Percentiles rank a stretch among this genome's conserved stretches.
phyloP scores from a whole-genome alignment of 2,113 vertebrate species.

The Megaceryle torquata region DNA sequence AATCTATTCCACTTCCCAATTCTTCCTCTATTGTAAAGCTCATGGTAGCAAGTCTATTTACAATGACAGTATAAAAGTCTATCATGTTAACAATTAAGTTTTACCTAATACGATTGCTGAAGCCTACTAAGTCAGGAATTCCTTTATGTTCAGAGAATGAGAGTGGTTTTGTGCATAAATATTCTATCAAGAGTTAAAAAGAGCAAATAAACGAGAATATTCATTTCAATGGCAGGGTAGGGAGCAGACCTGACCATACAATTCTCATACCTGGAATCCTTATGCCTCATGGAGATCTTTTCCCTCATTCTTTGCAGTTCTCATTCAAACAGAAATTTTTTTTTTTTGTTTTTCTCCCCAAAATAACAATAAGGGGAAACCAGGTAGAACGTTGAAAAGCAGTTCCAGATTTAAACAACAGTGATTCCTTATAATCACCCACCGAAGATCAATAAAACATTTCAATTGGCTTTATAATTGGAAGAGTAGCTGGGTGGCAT shows the following conservation, averaged over 20 bases:
- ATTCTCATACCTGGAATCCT: not conserved
- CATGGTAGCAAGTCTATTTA: not conserved
- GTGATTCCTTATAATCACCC: not conserved
- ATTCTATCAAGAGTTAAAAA: not conserved
- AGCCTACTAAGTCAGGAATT: not conserved
- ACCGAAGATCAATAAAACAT: not conserved
- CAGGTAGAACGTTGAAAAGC: not conserved
- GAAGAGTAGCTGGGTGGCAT: not conserved
- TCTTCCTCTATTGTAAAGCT: not conserved
- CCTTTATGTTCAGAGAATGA: not conserved
- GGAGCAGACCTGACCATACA: not conserved
- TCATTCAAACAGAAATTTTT: not conserved
- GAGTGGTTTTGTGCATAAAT: not conserved
- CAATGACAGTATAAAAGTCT: not conserved
- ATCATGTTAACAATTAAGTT: not conserved
- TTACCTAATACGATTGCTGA: not conserved
- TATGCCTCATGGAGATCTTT: not conserved
- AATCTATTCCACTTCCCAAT: not conserved
- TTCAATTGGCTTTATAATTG: not conserved
- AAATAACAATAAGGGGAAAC: not conserved
- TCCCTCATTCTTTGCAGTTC: not conserved
- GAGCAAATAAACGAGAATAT: not conserved
- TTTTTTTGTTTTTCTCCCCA: not conserved
- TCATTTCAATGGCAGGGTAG: not conserved
- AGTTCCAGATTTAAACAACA: not conserved